Percentiles rank a stretch among this genome's conserved stretches.
phyloP scores from a whole-genome alignment of 2,113 vertebrate genomes.

The Leptobrachium ailaonicum region DNA sequence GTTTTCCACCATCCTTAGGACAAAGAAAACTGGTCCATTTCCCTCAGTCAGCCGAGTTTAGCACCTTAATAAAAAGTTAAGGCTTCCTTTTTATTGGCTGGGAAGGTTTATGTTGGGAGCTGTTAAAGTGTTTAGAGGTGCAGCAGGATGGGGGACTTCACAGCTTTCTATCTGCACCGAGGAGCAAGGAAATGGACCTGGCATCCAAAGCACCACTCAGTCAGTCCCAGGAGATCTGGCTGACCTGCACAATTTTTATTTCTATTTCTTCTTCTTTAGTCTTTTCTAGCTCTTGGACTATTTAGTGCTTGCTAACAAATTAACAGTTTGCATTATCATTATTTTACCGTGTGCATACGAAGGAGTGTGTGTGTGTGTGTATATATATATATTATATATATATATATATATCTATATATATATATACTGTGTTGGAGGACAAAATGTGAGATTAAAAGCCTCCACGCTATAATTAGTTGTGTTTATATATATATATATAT shows the following conservation, averaged over 20 bases:
- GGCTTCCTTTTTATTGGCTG: constrained; percentile 45
- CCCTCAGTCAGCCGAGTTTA: constrained; percentile 26
- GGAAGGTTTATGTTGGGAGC: constrained; percentile 43
- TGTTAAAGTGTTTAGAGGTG: constrained; percentile 47
- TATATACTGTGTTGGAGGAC: too few species aligned
- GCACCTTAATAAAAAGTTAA: constrained; percentile 49
- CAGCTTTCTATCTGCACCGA: constrained; percentile 16
- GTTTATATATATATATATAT: too few species aligned
- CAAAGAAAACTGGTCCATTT: constrained; percentile 29
- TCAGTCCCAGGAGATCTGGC: not conserved
- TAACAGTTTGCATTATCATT: too few species aligned
- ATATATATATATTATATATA: too few species aligned
- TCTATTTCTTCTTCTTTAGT: too few species aligned
- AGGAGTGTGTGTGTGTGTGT: too few species aligned
- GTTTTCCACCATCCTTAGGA: constrained; percentile 6
- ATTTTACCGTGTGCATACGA: too few species aligned
- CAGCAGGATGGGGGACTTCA: constrained; percentile 39
- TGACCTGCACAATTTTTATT: not conserved
- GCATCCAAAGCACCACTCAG: constrained; percentile 13
- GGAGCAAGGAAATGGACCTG: constrained; percentile 12
- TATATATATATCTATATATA: too few species aligned
- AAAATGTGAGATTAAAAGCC: too few species aligned
- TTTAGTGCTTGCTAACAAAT: too few species aligned
- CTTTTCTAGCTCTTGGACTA: too few species aligned
- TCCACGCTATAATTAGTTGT: too few species aligned